Evolutionary conservation across 2,797 vertebrate genomes (phyloP), one percentile per base, ranked within the genome.

Genomic region (Okamejei kenojei): DNA sequence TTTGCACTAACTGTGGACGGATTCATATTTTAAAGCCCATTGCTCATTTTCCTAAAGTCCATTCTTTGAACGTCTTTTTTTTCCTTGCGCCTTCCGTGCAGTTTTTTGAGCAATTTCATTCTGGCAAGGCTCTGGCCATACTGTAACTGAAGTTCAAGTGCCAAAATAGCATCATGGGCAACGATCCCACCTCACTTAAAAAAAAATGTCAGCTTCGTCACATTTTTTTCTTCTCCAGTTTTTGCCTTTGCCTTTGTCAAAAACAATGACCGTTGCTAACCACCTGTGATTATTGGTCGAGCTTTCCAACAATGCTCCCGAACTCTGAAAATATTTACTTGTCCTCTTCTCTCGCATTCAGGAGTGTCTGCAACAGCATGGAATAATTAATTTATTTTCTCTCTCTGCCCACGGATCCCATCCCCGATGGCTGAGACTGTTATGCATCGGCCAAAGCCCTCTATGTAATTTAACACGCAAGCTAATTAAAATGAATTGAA

Each of bases 401-500:
- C 35, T 68, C 32, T 32, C 61, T 35, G 7, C 8, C 61, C 7
- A 68, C 23, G 61, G 29, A 58, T 17, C 82, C 19, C 3, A 4
- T 4, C 54, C 81, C 81, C 21, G 15, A 7, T 17, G 61, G 32
- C 26, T 35, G 3, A 38, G 32, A 79, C 78, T 26, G 2, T 26
- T 26, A 6, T 82, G 80, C 21, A 1, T 81, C 7, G 17, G 4
- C 84, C 61, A 88, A 88, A 65, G 29, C 61, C 5, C 26, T 32
- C 23, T 32, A 35, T 32, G 2, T 86, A 29, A 65, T 65, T 88
- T 17, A 88, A 63, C 84, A 35, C 61, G 68, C 61, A n/a, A 76
- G 65, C 68, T 92, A n/a, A 92, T 92, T 74, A 76, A 92, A 92
- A 73, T 76, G 26, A 76, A 74, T 13, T 54, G 35, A 17, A 92